phyloP scores from a whole-genome alignment of 2,797 vertebrate species.

The Pseudocheirus occidentalis region DNA sequence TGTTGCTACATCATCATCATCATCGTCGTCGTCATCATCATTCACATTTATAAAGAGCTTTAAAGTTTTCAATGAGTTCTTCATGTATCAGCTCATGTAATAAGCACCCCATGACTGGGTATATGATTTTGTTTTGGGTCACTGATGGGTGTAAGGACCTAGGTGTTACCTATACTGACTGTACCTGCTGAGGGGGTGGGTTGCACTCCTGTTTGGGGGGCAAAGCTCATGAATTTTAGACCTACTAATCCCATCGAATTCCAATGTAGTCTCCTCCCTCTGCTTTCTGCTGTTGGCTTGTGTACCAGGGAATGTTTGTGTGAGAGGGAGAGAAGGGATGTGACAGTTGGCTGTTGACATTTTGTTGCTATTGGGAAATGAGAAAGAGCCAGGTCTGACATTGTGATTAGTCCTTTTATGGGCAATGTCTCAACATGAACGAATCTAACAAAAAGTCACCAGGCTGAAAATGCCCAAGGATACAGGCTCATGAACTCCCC shows the following conservation, averaged over 20 bases:
- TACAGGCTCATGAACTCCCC: constrained; percentile 10
- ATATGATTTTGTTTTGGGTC: background rate
- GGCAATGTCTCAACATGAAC: constrained; percentile 56
- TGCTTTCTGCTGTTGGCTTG: constrained; percentile 54
- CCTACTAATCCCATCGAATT: constrained; percentile 57
- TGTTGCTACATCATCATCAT: background rate
- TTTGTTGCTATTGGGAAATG: constrained; percentile 55
- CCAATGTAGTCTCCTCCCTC: constrained; percentile 64
- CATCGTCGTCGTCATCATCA: background rate
- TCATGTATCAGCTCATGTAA: background rate
- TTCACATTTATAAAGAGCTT: background rate
- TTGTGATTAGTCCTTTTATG: constrained; percentile 63
- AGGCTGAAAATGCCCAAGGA: constrained; percentile 7
- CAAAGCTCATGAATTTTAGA: constrained; percentile 56
- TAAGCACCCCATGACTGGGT: background rate
- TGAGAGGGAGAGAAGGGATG: constrained; percentile 66
- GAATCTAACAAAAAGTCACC: constrained; percentile 2
- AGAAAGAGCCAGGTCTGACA: constrained; percentile 49
- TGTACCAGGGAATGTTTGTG: constrained; percentile 52
- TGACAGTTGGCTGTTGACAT: constrained; percentile 74
- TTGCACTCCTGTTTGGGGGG: constrained; percentile 37
- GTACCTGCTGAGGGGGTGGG: constrained; percentile 19
- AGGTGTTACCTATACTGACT: background rate
- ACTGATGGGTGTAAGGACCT: background rate
- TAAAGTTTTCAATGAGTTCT: background rate